phyloP scores from a whole-genome alignment of 2,113 vertebrate genomes.

The Gyps fulvus region DNA sequence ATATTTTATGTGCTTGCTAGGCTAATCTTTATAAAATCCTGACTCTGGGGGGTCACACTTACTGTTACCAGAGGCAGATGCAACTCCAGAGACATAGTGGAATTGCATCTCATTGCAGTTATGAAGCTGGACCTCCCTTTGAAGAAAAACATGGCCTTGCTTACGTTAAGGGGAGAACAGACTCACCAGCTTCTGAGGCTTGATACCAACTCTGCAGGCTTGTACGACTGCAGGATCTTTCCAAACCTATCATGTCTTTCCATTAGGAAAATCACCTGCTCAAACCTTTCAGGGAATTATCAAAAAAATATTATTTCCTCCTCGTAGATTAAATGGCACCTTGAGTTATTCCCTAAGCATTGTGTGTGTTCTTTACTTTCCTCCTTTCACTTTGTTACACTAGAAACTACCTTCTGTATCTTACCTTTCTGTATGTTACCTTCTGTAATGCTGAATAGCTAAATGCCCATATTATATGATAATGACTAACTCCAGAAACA shows the following conservation, averaged over 20 bases:
- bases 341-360: neutral
- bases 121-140: neutral
- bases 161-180: neutral
- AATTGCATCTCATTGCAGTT: neutral
- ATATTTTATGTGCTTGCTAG: slow-evolving; percentile 4
- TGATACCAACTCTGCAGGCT: neutral
- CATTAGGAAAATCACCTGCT: neutral
- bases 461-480: neutral
- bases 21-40: slow-evolving; percentile 14
- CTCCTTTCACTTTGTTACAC: neutral
- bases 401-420: neutral
- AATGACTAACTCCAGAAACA: neutral
- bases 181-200: neutral
- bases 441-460: neutral
- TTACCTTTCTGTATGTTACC: too few species aligned
- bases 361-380: neutral
- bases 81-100: neutral
- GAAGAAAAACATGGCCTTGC: neutral
- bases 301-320: neutral
- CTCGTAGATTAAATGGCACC: neutral
- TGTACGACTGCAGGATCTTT: neutral
- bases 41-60: neutral
- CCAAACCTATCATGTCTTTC: neutral
- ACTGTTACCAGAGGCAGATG: neutral
- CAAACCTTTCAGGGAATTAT: neutral